These are phyloP conservation scores for Hermodice carunculata DNA, from an alignment of 2,888 invertebrate species.

Conservation along the genomic window DNA sequence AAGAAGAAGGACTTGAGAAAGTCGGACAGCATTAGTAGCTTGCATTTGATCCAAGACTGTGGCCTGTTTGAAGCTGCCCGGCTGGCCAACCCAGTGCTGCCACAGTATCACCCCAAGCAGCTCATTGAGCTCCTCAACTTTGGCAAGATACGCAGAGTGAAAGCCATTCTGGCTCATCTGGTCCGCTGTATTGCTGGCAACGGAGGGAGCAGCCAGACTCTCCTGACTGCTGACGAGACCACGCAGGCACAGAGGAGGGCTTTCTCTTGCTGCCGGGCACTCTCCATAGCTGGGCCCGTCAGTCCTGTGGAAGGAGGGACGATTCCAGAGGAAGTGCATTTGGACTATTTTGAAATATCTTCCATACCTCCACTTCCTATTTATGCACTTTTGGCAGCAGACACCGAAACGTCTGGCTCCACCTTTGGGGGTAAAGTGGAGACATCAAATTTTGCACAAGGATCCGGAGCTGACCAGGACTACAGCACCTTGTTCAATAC, in stretches of 20 bases:
- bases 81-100: constrained; percentile 96
- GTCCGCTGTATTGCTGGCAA: constrained; percentile 78
- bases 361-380: constrained; percentile 98
- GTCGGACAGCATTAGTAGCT: constrained; percentile 57
- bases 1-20: background rate
- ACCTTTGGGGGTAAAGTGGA: background rate
- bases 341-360: constrained; percentile 84
- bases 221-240: constrained; percentile 40
- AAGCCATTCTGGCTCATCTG: constrained; percentile 96
- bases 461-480: constrained; percentile 72
- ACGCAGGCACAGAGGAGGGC: constrained; percentile 18
- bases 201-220: constrained; percentile 26
- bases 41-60: constrained; percentile 64
- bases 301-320: constrained; percentile 21
- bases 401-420: constrained; percentile 69
- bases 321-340: constrained; percentile 49
- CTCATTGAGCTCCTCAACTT: constrained; percentile 98
- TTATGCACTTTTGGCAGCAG: constrained; percentile 95
- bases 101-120: constrained; percentile 99
- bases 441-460: no score
- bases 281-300: constrained; percentile 15
- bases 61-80: constrained; percentile 94
- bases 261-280: constrained; percentile 18
- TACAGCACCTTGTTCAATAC: constrained; percentile 87
- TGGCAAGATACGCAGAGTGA: constrained; percentile 96